Percentiles rank a stretch among this genome's conserved stretches.
Conservation (phyloP, 2,113 vertebrate species). For the Dascyllus trimaculatus region DNA sequence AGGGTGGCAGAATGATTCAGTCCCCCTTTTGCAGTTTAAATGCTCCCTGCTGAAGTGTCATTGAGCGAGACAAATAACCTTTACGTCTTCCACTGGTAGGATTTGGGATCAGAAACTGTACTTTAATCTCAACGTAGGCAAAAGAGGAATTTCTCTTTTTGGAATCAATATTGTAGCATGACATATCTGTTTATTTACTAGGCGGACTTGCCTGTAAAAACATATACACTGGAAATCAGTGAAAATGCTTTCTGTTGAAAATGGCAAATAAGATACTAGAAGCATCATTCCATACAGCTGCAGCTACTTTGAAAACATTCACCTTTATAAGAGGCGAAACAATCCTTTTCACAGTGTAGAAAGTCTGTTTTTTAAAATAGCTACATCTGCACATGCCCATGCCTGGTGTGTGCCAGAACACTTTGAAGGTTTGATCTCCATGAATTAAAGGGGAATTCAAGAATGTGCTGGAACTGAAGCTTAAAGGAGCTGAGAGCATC, state of each 20-base stretch:
- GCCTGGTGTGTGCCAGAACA: not conserved
- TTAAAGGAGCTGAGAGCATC: not conserved
- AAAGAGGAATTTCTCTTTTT: constrained; percentile 2
- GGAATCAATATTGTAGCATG: not conserved
- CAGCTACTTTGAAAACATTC: not conserved
- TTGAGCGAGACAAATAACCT: not conserved
- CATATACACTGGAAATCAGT: not conserved
- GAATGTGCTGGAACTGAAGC: not conserved
- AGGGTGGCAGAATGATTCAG: constrained; percentile 1
- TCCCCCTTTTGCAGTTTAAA: constrained; percentile 2
- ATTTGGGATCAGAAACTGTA: constrained; percentile 14
- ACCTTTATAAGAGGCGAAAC: not conserved
- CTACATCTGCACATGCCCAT: not conserved
- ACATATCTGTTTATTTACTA: not conserved
- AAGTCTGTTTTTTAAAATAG: not conserved
- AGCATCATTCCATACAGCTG: not conserved
- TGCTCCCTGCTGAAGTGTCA: not conserved
- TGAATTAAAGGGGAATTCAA: not conserved
- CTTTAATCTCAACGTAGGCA: constrained; percentile 7
- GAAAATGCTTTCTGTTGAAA: too few relatives aligned
- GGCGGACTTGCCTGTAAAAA: not conserved
- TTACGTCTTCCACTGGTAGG: not conserved
- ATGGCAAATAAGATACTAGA: not conserved
- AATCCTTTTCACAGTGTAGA: not conserved
- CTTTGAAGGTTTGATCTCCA: not conserved